A percentile compares a stretch with the other conserved stretches of the same genome.
phyloP scores from a whole-genome alignment of 2,888 invertebrate genomes.

The Melanostoma mellinum region DNA sequence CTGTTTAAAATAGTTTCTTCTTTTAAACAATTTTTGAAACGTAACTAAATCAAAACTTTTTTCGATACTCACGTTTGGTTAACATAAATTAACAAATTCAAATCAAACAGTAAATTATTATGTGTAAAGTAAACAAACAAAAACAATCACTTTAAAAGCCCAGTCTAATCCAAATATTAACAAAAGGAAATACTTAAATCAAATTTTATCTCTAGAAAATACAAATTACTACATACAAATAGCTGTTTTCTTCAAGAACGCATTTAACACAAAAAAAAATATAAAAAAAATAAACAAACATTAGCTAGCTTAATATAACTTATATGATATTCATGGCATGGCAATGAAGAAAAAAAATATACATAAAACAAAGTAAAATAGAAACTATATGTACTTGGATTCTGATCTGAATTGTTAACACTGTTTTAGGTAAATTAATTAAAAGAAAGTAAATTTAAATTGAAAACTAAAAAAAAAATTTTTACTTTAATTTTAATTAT shows the following conservation, averaged over 20 bases:
- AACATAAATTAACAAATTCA: conserved; percentile 17
- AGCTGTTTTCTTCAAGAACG: conserved; percentile 54
- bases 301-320: conserved; percentile 68
- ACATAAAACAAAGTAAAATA: conserved; percentile 37
- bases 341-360: conserved; percentile 14
- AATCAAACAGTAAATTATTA: conserved; percentile 10
- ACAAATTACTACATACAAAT: conserved; percentile 44
- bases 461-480: not conserved
- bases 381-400: not conserved
- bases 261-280: conserved; percentile 34
- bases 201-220: conserved; percentile 39
- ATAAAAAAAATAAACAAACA: conserved; percentile 18
- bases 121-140: conserved; percentile 11
- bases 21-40: conserved; percentile 24
- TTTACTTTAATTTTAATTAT: conserved; percentile 1
- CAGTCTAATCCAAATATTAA: conserved; percentile 3
- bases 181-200: conserved; percentile 31
- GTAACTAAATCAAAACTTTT: conserved; percentile 31
- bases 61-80: conserved; percentile 41
- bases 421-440: conserved; percentile 69
- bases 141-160: conserved; percentile 49
- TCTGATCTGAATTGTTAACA: conserved; percentile 58
- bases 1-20: conserved; percentile 53
- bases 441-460: conserved; percentile 28
- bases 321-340: conserved; percentile 40